Percentiles rank a stretch among this genome's conserved stretches.
phyloP scores from a whole-genome alignment of 1,140 invertebrate species.

The Centruroides sculpturatus region DNA sequence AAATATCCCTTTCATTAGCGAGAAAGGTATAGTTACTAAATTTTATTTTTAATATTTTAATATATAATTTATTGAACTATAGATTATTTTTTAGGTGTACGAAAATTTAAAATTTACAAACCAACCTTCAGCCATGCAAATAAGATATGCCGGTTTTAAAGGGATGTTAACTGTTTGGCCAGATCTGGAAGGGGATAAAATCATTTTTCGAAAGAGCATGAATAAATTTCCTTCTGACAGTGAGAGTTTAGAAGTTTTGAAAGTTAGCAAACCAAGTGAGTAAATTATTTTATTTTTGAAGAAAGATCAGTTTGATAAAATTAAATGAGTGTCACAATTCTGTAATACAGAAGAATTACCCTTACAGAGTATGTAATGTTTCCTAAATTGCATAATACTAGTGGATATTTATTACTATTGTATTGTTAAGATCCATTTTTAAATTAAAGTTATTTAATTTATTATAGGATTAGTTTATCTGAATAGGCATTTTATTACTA shows the following conservation, averaged over 20 bases:
- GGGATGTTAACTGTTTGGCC: conserved; percentile 19
- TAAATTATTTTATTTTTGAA: neutral
- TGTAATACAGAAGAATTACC: too few species aligned
- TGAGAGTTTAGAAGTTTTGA: conserved; percentile 14
- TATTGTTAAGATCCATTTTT: too few species aligned
- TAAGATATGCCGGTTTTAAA: conserved; percentile 21
- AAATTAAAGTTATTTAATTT: neutral
- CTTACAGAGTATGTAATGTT: too few species aligned
- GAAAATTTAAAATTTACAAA: conserved; percentile 1
- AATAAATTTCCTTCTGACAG: conserved; percentile 17
- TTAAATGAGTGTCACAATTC: too few species aligned
- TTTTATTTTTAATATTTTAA: neutral
- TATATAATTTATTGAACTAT: neutral
- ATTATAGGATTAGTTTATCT: conserved; percentile 3
- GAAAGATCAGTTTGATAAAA: too few species aligned
- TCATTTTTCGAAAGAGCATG: conserved; percentile 19
- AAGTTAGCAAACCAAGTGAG: conserved; percentile 16
- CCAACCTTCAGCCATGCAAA: conserved; percentile 19
- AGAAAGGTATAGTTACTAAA: conserved; percentile 6
- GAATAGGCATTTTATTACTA: conserved; percentile 8
- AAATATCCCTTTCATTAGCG: conserved; percentile 17
- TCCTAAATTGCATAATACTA: too few species aligned
- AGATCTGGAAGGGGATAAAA: conserved; percentile 9
- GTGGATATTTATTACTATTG: too few species aligned
- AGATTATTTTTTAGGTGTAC: conserved; percentile 1